Evolutionary conservation across 2,797 vertebrate genomes (phyloP), one percentile per base, ranked within the genome.

Genomic region (Potorous gilbertii): DNA sequence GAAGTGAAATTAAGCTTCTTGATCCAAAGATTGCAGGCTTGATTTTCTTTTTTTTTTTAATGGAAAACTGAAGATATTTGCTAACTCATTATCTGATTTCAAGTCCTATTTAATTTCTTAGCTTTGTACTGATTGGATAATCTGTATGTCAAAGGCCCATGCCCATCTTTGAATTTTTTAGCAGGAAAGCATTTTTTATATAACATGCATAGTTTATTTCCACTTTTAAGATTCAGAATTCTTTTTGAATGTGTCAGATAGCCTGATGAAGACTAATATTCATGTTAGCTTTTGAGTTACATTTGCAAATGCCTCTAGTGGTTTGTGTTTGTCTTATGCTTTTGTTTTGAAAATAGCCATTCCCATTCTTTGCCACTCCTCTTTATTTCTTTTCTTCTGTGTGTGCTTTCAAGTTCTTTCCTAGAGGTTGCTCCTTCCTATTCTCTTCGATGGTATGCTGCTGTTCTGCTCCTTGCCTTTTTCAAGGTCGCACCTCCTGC

Each of bases 401-500:
- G 0, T 46, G 0, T 29, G 14, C 6, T 24, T 92, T 90, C 40
- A 87, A 1, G 90, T 81, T 24, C 95, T n/a, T 92, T 57, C 90
- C 56, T 29, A 5, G 31, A 91, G 52, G 11, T 90, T 16, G 34
- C 28, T 90, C 81, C 55, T 93, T 56, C 91, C 92, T 90, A 55
- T 90, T 62, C 91, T 93, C 24, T 62, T 93, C 27, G 8, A 2
- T 57, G 40, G 3, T 93, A 52, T 18, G 54, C 94, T 54, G 29
- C 46, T 92, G 4, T 55, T 57, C 57, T 89, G 56, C 4, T n/a
- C 34, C 40, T 91, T 62, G 56, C 66, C 93, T 74, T 93, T 95
- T 92, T 93, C 74, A 56, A 92, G 92, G 56, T 91, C 66, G 16
- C 5, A 24, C 52, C 54, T 90, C 94, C 93, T 96, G 95, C 92